Evolutionary conservation across 2,888 invertebrate genomes (phyloP), one percentile per base, ranked within the genome.

Genomic region (Latheticus oryzae): DNA sequence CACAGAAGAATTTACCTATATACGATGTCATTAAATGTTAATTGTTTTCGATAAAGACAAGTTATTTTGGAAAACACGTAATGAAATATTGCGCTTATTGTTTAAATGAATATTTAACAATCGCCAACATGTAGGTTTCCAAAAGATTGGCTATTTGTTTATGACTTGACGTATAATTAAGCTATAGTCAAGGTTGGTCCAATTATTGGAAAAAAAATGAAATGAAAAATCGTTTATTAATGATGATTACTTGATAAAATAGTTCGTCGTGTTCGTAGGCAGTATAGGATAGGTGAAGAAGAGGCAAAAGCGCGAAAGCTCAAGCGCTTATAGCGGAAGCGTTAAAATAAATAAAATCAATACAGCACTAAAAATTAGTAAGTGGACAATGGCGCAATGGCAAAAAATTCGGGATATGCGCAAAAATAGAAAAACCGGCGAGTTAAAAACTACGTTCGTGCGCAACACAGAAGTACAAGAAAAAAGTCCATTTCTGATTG

Each of bases 321-420:
- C 35, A 38, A 19, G 40, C 17, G 32, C 21, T 43, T 13, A 33
- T 63, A 45, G 51, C 52, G 62, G 61, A 63, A 65, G 64, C 68
- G 67, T 70, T 64, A 69, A 71, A 74, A 72, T 74, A 72, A 73
- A 73, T 74, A 76, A 76, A 77, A 77, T 77, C 77, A 76, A 77
- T 77, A 77, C 75, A 70, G 74, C 76, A 76, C 77, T 77, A 77
- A 78, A 78, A 78, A 78, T 78, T 78, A 77, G 76, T 76, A 75
- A 77, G 75, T 76, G 78, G 78, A 78, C 78, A 78, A 77, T 76
- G 76, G 77, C 78, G 78, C 77, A 77, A 76, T 76, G 77, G 77
- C 76, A 77, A 77, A 72, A 78, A 78, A 77, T 75, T 76, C 73
- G 75, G 76, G 76, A 73, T 76, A 73, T 78, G 77, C 76, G 76